phyloP scores from a whole-genome alignment of 2,113 vertebrate species.

The Tyrannus savana region DNA sequence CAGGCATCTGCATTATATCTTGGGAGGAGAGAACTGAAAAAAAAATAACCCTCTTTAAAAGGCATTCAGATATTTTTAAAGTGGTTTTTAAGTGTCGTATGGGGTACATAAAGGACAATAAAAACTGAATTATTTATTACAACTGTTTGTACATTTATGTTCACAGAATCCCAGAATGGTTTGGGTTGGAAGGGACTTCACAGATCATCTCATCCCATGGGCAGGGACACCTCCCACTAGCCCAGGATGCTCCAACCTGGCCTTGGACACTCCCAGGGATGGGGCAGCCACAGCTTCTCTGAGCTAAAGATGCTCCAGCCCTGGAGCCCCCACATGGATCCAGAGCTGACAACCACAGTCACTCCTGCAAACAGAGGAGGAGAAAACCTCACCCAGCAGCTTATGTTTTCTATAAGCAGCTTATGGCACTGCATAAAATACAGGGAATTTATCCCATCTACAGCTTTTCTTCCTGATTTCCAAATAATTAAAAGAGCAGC shows the following conservation, averaged over 20 bases:
- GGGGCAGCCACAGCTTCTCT: not conserved
- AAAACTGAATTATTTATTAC: not conserved
- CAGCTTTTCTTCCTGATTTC: constrained; percentile 21
- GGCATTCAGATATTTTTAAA: not conserved
- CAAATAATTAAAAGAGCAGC: constrained; percentile 52
- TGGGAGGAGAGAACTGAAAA: not conserved
- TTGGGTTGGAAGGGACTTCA: not conserved
- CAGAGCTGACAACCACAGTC: not conserved
- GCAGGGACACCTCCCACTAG: not conserved
- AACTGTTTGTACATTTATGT: not conserved
- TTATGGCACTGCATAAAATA: not conserved
- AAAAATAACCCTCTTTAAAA: not conserved
- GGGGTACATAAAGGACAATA: not conserved
- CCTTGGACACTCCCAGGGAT: not conserved
- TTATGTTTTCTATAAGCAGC: constrained; percentile 33
- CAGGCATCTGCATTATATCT: not conserved
- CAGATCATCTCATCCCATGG: not conserved
- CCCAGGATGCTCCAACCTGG: not conserved
- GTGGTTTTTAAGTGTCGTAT: not conserved
- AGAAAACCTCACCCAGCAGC: not conserved
- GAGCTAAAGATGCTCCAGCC: not conserved
- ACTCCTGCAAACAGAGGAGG: not conserved
- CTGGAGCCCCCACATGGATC: accelerated
- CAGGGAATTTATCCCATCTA: not conserved
- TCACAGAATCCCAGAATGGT: not conserved